These are phyloP conservation scores for Pandion haliaetus DNA, from an alignment of 2,113 vertebrate species.

Conservation along the genomic window DNA sequence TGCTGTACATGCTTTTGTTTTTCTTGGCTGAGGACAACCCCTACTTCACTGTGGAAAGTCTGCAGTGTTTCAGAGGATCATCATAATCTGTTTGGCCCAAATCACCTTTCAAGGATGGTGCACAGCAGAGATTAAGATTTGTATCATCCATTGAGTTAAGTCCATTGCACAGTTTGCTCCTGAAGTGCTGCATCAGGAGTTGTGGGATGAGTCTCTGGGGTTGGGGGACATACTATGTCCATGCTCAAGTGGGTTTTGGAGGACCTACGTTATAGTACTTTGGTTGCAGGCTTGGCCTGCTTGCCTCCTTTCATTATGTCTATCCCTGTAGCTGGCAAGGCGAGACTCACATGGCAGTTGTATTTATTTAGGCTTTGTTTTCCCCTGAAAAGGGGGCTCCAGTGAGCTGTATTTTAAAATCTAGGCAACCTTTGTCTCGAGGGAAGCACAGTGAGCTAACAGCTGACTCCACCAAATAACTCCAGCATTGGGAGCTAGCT, in stretches of 20 bases:
- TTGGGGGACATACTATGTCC: neutral
- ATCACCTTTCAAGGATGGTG: neutral
- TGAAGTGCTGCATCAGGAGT: neutral
- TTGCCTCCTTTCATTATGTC: neutral
- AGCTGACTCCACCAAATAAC: constrained; percentile 34
- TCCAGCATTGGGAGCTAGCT: neutral
- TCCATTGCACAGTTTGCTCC: neutral
- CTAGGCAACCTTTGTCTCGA: constrained; percentile 3
- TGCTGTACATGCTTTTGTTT: neutral
- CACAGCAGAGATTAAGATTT: neutral
- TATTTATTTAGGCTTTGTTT: constrained; percentile 49
- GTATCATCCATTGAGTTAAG: neutral
- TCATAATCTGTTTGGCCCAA: neutral
- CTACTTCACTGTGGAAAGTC: neutral
- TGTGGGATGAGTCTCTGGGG: neutral
- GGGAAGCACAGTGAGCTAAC: neutral
- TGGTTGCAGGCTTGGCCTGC: neutral
- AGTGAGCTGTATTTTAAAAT: constrained; percentile 24
- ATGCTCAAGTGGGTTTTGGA: neutral
- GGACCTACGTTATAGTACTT: rapidly evolving
- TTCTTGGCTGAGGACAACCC: neutral
- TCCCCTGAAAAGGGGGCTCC: constrained; percentile 3
- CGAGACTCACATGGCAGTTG: neutral
- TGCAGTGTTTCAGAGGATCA: neutral
- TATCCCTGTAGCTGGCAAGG: neutral